phyloP scores from a whole-genome alignment of 2,888 invertebrate genomes.

The Clitarchus hookeri region DNA sequence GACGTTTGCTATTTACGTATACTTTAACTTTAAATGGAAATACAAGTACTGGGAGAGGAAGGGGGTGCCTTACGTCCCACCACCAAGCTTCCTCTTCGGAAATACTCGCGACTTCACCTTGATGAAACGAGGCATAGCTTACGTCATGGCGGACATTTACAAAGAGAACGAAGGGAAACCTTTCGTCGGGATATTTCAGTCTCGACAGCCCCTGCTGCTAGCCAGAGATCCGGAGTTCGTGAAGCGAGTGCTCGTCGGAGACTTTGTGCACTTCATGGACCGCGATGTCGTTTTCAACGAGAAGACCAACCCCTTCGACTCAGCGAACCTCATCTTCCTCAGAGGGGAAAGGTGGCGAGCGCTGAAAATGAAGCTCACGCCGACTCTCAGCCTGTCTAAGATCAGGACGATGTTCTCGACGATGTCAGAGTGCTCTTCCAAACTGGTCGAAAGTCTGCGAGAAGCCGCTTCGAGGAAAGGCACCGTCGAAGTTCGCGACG shows the following conservation, averaged over 20 bases:
- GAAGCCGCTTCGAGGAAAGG: conserved; percentile 50
- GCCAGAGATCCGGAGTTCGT: conserved; percentile 25
- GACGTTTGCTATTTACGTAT: not conserved
- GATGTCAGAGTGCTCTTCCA: conserved; percentile 54
- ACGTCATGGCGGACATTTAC: not conserved
- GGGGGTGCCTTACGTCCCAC: not conserved
- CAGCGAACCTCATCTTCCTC: conserved; percentile 54
- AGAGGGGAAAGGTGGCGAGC: conserved; percentile 60
- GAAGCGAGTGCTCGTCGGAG: conserved; percentile 21
- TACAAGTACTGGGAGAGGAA: conserved; percentile 14
- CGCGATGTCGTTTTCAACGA: conserved; percentile 32
- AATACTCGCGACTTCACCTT: not conserved
- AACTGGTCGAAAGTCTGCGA: conserved; percentile 50
- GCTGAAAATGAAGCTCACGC: conserved; percentile 58
- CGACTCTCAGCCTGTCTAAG: conserved; percentile 61
- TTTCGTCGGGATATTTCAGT: not conserved
- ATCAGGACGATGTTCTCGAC: conserved; percentile 59
- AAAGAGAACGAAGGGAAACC: not conserved
- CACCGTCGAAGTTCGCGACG: conserved; percentile 35
- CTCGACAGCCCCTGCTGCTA: not conserved
- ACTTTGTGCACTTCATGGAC: conserved; percentile 35
- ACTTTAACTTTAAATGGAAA: not conserved
- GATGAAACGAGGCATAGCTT: not conserved
- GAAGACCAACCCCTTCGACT: conserved; percentile 52
- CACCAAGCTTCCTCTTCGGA: not conserved